These are phyloP conservation scores for Marmota flaviventris DNA, from an alignment of 2,113 vertebrate species.

Conservation along the genomic window DNA sequence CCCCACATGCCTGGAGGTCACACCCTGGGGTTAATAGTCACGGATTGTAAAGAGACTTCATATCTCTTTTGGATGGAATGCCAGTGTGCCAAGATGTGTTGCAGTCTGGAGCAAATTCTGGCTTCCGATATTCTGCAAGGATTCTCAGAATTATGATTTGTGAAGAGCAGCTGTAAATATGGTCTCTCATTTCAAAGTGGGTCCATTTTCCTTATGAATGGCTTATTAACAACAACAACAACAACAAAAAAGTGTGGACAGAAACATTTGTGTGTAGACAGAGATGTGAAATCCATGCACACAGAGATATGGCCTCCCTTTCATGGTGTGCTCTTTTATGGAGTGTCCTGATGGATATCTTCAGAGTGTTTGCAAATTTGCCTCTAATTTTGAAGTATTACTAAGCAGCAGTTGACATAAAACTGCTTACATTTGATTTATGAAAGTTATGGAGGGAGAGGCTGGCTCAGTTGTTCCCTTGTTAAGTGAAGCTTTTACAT, in stretches of 20 bases:
- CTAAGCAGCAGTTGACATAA: neutral
- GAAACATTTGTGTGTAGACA: neutral
- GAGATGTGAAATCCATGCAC: neutral
- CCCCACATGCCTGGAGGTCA: neutral
- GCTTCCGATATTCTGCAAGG: neutral
- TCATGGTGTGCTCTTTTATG: neutral
- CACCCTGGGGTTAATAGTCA: neutral
- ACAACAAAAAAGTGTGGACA: neutral
- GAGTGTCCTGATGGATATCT: neutral
- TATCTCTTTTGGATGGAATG: neutral
- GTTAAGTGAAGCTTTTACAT: neutral
- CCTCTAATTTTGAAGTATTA: neutral
- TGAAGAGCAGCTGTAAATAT: neutral
- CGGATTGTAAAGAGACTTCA: too few relatives aligned
- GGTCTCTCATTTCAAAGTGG: constrained; percentile 50
- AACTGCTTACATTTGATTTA: neutral
- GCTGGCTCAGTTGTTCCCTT: neutral
- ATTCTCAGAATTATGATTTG: neutral
- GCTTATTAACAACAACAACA: neutral
- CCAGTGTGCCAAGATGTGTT: too few relatives aligned
- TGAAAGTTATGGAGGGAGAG: neutral
- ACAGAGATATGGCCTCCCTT: neutral
- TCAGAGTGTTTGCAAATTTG: neutral
- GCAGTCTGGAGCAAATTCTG: fast-evolving
- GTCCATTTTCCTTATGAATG: neutral